phyloP scores from a whole-genome alignment of 2,797 vertebrate genomes.

The Ibycter americanus region DNA sequence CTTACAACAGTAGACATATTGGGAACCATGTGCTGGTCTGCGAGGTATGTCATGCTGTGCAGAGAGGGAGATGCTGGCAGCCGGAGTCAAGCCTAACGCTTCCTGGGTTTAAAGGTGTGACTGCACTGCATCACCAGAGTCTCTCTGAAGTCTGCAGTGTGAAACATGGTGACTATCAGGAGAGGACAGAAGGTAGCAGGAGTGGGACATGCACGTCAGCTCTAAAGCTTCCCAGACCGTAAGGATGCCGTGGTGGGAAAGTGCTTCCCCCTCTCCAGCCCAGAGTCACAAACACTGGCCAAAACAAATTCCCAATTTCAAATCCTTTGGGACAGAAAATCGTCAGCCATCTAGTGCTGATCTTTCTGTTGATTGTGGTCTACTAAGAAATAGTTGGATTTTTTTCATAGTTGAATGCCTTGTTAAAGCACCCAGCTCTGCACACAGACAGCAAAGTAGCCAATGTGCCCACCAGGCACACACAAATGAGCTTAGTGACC shows the following conservation, averaged over 20 bases:
- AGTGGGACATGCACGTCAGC: background rate
- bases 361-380: background rate
- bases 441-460: background rate
- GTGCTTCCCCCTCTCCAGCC: background rate
- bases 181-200: background rate
- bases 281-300: background rate
- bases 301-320: background rate
- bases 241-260: background rate
- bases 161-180: background rate
- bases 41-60: background rate
- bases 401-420: background rate
- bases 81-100: background rate
- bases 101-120: background rate
- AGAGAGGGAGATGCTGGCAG: background rate
- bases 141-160: background rate
- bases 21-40: background rate
- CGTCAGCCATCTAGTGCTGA: background rate
- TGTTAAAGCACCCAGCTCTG: background rate
- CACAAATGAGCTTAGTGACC: background rate
- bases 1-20: background rate
- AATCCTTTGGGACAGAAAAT: background rate
- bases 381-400: background rate
- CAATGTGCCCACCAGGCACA: background rate
- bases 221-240: background rate
- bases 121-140: background rate